phyloP scores from a whole-genome alignment of 2,888 invertebrate species.

The Didymodactylos carnosus region DNA sequence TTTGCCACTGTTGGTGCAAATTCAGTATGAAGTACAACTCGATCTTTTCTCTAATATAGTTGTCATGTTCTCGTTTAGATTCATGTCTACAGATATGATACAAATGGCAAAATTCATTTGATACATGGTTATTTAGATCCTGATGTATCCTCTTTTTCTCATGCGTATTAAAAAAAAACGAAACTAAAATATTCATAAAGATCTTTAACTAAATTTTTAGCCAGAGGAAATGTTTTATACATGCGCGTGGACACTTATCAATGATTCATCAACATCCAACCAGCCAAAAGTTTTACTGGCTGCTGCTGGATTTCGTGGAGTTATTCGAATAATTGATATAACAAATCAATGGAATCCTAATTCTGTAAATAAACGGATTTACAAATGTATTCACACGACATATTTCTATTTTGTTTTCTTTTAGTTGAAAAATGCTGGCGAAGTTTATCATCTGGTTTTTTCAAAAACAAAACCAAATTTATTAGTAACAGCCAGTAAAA shows the following conservation, averaged over 20 bases:
- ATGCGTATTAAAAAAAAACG: not conserved
- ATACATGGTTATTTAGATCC: not conserved
- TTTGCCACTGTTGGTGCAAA: not conserved
- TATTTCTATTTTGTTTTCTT: not conserved
- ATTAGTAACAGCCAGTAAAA: conserved; percentile 67
- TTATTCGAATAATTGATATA: not conserved
- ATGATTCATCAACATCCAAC: not conserved
- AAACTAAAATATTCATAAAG: not conserved
- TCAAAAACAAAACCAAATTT: conserved; percentile 73
- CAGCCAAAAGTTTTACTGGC: conserved; percentile 4
- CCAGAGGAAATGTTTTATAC: conserved; percentile 10
- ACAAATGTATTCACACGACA: too few relatives aligned
- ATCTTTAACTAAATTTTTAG: too few relatives aligned
- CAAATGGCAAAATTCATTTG: not conserved
- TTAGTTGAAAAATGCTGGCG: conserved; percentile 55
- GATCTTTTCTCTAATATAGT: not conserved
- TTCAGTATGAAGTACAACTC: not conserved
- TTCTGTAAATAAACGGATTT: not conserved
- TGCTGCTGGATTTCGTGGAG: conserved; percentile 1
- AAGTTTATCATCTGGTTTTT: conserved; percentile 73
- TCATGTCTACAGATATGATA: not conserved
- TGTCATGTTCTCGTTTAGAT: not conserved
- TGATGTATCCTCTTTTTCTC: too few relatives aligned
- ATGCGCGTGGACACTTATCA: conserved; percentile 8
- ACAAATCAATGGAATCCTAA: not conserved